These are phyloP conservation scores for Callocephalon fimbriatum DNA, from an alignment of 2,113 vertebrate genomes.

Conservation along the genomic window DNA sequence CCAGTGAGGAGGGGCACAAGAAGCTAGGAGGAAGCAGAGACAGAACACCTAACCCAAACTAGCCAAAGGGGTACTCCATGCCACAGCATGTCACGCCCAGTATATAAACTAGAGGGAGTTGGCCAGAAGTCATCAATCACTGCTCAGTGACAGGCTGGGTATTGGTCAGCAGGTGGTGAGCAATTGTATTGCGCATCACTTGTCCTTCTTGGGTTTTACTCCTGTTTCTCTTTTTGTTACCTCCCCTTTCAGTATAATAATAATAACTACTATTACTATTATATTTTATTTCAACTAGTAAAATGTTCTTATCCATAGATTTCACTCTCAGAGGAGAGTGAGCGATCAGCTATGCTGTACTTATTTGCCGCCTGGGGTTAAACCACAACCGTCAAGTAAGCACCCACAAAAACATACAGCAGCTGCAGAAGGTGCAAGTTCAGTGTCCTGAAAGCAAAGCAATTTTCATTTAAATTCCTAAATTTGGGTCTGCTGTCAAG, in stretches of 20 bases:
- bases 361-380: not conserved
- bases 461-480: not conserved
- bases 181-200: not conserved
- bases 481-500: not conserved
- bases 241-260: not conserved
- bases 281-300: not conserved
- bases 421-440: not conserved
- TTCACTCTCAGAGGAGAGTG: not conserved
- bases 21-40: not conserved
- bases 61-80: not conserved
- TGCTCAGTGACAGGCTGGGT: not conserved
- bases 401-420: not conserved
- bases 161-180: not conserved
- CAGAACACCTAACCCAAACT: not conserved
- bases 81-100: rapidly evolving
- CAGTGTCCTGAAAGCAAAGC: not conserved
- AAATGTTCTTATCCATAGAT: not conserved
- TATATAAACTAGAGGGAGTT: not conserved
- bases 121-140: not conserved
- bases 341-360: not conserved
- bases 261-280: not conserved
- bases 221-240: not conserved
- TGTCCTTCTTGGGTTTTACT: not conserved
- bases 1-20: not conserved
- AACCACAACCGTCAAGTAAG: not conserved